Evolutionary conservation across 2,113 vertebrate genomes (phyloP), one percentile per base, ranked within the genome.

Genomic region (Sinocyclocheilus rhinocerous): DNA sequence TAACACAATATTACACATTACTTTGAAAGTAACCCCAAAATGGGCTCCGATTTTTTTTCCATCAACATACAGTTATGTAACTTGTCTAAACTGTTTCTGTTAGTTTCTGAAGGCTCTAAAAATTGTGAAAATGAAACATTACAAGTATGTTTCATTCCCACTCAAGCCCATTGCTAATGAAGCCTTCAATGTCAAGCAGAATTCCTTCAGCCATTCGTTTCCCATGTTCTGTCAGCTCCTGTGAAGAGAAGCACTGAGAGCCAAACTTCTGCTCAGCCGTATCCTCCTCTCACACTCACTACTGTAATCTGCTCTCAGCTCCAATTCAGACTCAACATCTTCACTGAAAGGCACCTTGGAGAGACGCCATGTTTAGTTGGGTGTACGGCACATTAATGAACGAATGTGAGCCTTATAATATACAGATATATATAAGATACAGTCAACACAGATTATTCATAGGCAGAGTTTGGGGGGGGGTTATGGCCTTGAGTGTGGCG

Each of bases 191-290:
- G n/a, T 61, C 81, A 50, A 39, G 48, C 24, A n/a, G 16, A 73
- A 73, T 65, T 50, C 26, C 29, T 36, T 50, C 16, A 83, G 36
- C 52, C 39, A 13, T 22, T 84, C 24, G 55, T 76, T 83, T 83
- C 42, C 72, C 12, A 29, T 3, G 22, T 59, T 69, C 57, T 87
- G 22, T 81, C 48, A n/a, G 26, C 69, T 70, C 76, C 24, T 73
- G 22, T n/a, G 48, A 50, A 24, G 45, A 7, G 42, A 52, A 36
- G 45, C 63, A 29, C 22, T 45, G 13, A 57, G 67, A 20, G 84
- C 77, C 85, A 86, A 57, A 69, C 61, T 81, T 20, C 45, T 91
- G 63, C 89, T 84, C 80, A 72, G 15, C 26, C n/a, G 20, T 55
- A 50, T 87, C 84, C 76, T 59, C 73, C 84, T 42, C 84, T 84